Conservation (phyloP, 2,797 vertebrate species). For the Hipposideros larvatus region DNA sequence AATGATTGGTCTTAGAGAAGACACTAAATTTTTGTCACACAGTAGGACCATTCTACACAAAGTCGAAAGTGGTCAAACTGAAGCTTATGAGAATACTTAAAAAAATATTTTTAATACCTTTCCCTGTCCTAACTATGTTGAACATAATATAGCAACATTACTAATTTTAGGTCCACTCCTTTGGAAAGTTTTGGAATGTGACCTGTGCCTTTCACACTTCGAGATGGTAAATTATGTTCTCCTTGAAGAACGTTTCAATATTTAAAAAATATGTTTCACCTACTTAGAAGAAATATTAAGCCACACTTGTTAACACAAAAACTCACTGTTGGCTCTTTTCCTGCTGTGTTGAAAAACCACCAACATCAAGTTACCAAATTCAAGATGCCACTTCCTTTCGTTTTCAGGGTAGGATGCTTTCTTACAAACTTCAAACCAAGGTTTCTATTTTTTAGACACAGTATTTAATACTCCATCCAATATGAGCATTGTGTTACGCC, state of each 20-base stretch:
- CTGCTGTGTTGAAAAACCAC: background rate
- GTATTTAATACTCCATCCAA: background rate
- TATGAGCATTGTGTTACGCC: background rate
- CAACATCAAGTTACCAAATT: background rate
- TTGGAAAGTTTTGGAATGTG: background rate
- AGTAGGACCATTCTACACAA: background rate
- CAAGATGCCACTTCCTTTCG: background rate
- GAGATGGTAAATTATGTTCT: background rate
- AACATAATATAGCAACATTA: background rate
- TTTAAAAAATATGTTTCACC: background rate
- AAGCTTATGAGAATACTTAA: background rate
- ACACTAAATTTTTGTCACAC: background rate
- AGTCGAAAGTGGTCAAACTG: background rate
- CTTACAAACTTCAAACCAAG: background rate
- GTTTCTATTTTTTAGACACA: background rate
- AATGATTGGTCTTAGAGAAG: background rate
- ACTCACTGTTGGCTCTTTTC: background rate
- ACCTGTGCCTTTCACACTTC: background rate
- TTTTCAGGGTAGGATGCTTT: background rate
- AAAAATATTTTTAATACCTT: background rate
- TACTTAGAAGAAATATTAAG: background rate
- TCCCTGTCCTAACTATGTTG: background rate
- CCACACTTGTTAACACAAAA: background rate
- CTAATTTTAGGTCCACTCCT: background rate
- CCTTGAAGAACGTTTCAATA: background rate